phyloP scores from a whole-genome alignment of 2,797 vertebrate genomes.

The Sebastes diaconus region DNA sequence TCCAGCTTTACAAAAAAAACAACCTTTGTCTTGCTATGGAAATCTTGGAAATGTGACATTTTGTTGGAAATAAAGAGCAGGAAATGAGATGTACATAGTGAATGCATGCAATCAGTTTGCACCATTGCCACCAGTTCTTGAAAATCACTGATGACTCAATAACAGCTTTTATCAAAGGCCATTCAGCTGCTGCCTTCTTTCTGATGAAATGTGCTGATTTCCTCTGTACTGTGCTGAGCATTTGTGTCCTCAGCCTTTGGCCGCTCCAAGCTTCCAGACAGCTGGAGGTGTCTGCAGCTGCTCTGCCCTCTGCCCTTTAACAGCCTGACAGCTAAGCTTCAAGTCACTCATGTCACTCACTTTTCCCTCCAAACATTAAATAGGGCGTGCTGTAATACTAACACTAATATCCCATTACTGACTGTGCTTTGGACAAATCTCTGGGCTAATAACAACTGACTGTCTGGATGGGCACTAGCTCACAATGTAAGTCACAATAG shows the following conservation, averaged over 20 bases:
- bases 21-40: constrained; percentile 7
- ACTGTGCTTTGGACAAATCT: constrained; percentile 39
- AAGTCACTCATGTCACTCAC: constrained; percentile 39
- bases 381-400: constrained; percentile 14
- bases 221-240: constrained; percentile 41
- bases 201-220: constrained; percentile 75
- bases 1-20: constrained; percentile 3
- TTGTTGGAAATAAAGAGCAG: constrained; percentile 64
- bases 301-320: constrained; percentile 66
- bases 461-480: constrained; percentile 27
- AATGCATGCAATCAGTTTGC: constrained; percentile 74
- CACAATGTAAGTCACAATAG: constrained; percentile 41
- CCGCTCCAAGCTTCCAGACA: constrained; percentile 58
- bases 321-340: constrained; percentile 29
- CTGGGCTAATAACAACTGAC: constrained; percentile 45
- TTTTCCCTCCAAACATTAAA: constrained; percentile 21
- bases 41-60: constrained; percentile 56
- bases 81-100: constrained; percentile 72
- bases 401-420: constrained; percentile 26
- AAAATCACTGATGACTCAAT: constrained; percentile 68
- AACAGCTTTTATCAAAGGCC: constrained; percentile 68
- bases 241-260: constrained; percentile 58
- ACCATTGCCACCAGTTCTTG: constrained; percentile 58
- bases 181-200: constrained; percentile 67
- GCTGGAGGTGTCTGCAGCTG: constrained; percentile 70